These are phyloP conservation scores for Sinosuthora webbiana DNA, from an alignment of 2,113 vertebrate species.

Conservation along the genomic window DNA sequence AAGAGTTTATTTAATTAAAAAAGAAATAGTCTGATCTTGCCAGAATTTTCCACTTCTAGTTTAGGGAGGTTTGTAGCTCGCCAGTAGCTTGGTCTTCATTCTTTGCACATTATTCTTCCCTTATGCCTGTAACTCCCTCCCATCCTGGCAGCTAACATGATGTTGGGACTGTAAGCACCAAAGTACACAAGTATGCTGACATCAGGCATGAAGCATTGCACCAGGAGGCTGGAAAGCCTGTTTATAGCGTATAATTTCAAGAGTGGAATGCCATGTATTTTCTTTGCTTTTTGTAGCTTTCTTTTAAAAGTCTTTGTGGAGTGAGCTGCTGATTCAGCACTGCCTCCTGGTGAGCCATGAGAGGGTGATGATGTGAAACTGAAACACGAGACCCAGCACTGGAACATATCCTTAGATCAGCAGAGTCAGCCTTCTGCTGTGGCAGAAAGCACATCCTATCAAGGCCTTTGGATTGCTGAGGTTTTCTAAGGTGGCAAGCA, in stretches of 20 bases:
- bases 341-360: not conserved
- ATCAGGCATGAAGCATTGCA: not conserved
- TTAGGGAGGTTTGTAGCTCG: not conserved
- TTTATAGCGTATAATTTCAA: not conserved
- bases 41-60: not conserved
- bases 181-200: not conserved
- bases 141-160: not conserved
- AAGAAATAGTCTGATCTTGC: not conserved
- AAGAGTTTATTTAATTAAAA: not conserved
- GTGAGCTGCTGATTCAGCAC: slow-evolving; percentile 5
- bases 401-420: not conserved
- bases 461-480: not conserved
- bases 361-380: slow-evolving; percentile 5
- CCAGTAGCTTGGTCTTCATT: not conserved
- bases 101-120: not conserved
- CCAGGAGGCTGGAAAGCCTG: not conserved
- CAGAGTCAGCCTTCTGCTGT: not conserved
- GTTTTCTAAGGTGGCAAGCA: not conserved
- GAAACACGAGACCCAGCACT: not conserved
- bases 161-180: not conserved
- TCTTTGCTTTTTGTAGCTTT: not conserved
- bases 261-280: not conserved
- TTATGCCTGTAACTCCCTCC: not conserved
- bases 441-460: not conserved
- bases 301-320: not conserved